phyloP scores from a whole-genome alignment of 2,888 invertebrate species.

The Parthenolecanium corni region DNA sequence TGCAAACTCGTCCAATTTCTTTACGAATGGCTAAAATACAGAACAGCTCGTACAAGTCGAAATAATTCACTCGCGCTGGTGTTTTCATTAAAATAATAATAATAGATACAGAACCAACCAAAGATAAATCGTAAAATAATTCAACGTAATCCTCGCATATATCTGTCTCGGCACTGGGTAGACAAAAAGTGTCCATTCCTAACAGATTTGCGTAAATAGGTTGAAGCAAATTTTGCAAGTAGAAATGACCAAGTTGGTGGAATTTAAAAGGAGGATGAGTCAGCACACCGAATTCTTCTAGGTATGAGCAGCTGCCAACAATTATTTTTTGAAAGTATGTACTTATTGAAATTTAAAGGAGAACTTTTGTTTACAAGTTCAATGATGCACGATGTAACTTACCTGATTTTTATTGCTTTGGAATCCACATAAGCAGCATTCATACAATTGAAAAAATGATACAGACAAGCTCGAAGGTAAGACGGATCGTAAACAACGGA shows the following conservation, averaged over 20 bases:
- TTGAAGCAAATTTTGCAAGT: slow-evolving; percentile 59
- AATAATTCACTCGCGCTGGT: background rate
- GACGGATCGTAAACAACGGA: slow-evolving; percentile 35
- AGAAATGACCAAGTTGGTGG: slow-evolving; percentile 50
- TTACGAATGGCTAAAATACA: slow-evolving; percentile 3
- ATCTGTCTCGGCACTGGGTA: slow-evolving; percentile 50
- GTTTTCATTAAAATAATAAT: background rate
- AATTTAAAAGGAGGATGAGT: slow-evolving; percentile 43
- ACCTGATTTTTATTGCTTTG: slow-evolving; percentile 13
- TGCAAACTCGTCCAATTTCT: slow-evolving; percentile 16
- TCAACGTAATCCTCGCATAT: slow-evolving; percentile 31
- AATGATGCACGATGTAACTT: background rate
- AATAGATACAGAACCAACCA: too few species aligned
- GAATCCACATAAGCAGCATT: slow-evolving; percentile 5
- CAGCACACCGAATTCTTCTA: slow-evolving; percentile 46
- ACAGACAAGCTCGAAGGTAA: background rate
- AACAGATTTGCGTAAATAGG: slow-evolving; percentile 69
- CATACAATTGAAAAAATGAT: slow-evolving; percentile 5
- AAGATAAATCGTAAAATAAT: slow-evolving; percentile 13
- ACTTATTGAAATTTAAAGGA: background rate
- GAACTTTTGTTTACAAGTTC: background rate
- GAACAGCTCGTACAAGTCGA: background rate
- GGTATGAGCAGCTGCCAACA: slow-evolving; percentile 51
- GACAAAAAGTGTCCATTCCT: slow-evolving; percentile 66
- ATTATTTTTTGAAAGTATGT: background rate